Base-by-base conservation (phyloP, 37 sponge, comb jelly and placozoan species). In the Hexactinellida sp. region DNA sequence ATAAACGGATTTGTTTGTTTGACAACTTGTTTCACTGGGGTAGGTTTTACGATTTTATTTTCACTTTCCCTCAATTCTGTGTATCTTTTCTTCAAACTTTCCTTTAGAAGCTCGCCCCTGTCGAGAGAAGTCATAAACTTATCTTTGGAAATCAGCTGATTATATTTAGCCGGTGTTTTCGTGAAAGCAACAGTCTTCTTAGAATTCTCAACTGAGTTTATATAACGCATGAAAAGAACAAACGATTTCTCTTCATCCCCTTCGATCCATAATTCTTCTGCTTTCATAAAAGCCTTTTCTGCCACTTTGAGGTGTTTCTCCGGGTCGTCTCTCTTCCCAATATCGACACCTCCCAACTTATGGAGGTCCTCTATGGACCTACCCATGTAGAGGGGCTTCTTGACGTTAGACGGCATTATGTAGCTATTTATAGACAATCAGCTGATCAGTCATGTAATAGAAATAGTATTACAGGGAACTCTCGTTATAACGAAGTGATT, bases 241-340 rank as follows among this genome's bases (percentile, higher is more conserved):
- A 91, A 95, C 24, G 92, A 89, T 39, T 87, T 82, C 87, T 95
- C 96, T 38, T 93, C 91, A 82, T 95, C 96, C 0, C 92, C 92
- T 7, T 85, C 47, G 28, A 36, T 24, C 30, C 90, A 36, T 0
- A 37, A 0, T 21, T 83, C 89, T 54, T 90, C 91, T 24, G 76
- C 76, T 63, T 63, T 63, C 25, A 3, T n/a, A 23, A 63, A 63
- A 63, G 76, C 76, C 30, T 63, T 63, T 23, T 63, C 76, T n/a
- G 76, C 76, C 28, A 63, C 76, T 63, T 63, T 63, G 19, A 63
- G 76, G 76, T 63, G 76, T 63, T 63, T 63, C 76, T 63, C 76
- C 5, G 76, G 76, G 30, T 63, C 76, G 28, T 23, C 25, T 32
- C 34, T 28, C 76, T 28, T 23, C 32, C 32, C 32, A 28, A 63